Percentiles rank a stretch among this genome's conserved stretches.
Evolutionary conservation across 2,113 vertebrate species (phyloP).

Genomic region (Tapirus terrestris): DNA sequence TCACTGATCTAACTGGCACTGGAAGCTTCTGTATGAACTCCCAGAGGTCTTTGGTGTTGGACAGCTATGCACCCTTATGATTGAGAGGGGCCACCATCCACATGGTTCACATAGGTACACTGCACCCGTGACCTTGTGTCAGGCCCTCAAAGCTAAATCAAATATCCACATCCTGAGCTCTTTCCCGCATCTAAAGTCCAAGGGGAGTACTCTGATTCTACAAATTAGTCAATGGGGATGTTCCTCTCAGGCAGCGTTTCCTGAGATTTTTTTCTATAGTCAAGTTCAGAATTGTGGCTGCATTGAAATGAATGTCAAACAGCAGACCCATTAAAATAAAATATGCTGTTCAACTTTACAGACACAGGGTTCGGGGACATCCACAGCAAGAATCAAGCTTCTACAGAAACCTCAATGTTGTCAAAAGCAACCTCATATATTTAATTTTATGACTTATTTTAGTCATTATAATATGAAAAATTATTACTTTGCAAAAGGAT

Average conservation of each 20-base stretch:
- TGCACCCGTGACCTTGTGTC: background rate
- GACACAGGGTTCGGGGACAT: background rate
- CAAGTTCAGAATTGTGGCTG: background rate
- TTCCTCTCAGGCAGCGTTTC: background rate
- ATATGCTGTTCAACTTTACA: background rate
- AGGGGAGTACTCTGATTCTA: background rate
- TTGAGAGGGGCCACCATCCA: background rate
- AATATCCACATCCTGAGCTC: background rate
- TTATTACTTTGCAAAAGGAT: background rate
- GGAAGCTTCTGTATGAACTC: background rate
- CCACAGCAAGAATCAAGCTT: background rate
- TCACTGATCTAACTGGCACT: background rate
- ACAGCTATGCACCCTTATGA: background rate
- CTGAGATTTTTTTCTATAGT: background rate
- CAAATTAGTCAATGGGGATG: background rate
- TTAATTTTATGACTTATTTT: constrained; percentile 9
- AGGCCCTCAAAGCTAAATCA: background rate
- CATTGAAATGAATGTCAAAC: constrained; percentile 11
- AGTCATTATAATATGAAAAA: background rate
- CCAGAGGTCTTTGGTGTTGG: background rate
- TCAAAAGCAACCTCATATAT: background rate
- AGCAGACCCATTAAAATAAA: constrained; percentile 30
- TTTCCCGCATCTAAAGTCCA: background rate
- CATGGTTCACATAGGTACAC: background rate
- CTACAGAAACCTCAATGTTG: background rate